These are phyloP conservation scores for Odontophorus gujanensis DNA, from an alignment of 2,113 vertebrate species.

Conservation along the genomic window DNA sequence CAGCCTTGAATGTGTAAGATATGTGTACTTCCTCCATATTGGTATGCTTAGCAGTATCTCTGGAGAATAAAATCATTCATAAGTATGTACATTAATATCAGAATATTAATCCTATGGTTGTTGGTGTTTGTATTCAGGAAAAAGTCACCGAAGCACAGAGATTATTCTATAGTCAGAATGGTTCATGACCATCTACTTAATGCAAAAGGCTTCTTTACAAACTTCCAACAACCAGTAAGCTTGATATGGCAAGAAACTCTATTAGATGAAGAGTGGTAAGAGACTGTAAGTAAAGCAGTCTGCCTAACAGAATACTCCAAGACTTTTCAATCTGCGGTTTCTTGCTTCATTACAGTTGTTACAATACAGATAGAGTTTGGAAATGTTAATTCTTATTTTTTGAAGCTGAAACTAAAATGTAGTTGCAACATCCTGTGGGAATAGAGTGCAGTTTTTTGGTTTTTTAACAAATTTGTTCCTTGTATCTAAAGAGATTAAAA, in stretches of 20 bases:
- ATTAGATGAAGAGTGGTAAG: background rate
- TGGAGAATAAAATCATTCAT: background rate
- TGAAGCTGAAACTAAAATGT: background rate
- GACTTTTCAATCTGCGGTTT: background rate
- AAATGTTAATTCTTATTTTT: background rate
- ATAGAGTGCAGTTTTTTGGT: background rate
- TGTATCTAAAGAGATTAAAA: too few species aligned
- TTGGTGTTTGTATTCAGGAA: background rate
- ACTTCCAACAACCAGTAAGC: background rate
- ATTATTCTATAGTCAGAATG: background rate
- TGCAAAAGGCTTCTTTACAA: background rate
- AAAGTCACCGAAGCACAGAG: background rate
- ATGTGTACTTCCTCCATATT: background rate
- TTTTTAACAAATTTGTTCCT: too few species aligned
- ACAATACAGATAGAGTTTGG: too few species aligned
- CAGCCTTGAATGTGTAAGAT: background rate
- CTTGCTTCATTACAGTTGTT: background rate
- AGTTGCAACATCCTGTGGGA: background rate
- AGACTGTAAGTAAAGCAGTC: background rate
- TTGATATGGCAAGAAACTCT: background rate
- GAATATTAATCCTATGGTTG: background rate
- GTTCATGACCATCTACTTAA: background rate
- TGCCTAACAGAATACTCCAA: background rate
- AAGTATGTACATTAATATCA: background rate
- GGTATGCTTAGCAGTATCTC: background rate